Conservation (phyloP, 2,888 invertebrate species). For the Rhagonycha lutea region DNA sequence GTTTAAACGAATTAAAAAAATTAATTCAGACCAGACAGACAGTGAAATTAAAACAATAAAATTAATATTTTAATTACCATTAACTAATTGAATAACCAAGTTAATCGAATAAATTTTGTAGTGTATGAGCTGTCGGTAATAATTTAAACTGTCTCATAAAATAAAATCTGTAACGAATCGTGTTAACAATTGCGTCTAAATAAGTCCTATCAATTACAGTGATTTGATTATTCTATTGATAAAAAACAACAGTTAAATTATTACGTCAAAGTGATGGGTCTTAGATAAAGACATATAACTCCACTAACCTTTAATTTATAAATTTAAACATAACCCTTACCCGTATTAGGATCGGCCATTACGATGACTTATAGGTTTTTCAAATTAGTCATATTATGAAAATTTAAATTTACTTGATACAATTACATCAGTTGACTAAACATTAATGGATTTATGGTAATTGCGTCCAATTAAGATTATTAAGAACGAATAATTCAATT, state of each 20-base stretch:
- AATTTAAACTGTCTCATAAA: conserved; percentile 4
- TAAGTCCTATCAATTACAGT: conserved; percentile 30
- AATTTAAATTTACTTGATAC: conserved; percentile 16
- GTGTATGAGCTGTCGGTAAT: background rate
- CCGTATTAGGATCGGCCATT: conserved; percentile 17
- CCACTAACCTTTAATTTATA: conserved; percentile 1
- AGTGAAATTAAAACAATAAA: background rate
- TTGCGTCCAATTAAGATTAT: conserved; percentile 18
- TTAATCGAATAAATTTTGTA: background rate
- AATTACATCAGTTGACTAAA: conserved; percentile 16
- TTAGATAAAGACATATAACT: conserved; percentile 31
- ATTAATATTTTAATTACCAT: background rate
- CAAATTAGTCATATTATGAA: conserved; percentile 19
- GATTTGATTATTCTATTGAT: conserved; percentile 32
- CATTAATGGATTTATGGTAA: conserved; percentile 23
- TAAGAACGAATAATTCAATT: conserved; percentile 16
- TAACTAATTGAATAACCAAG: background rate
- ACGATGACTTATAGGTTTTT: conserved; percentile 13
- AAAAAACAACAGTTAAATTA: conserved; percentile 32
- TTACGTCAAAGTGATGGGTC: conserved; percentile 19
- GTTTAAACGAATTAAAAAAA: background rate
- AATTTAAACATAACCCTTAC: conserved; percentile 19
- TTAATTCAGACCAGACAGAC: background rate
- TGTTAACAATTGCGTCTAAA: conserved; percentile 8
- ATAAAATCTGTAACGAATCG: conserved; percentile 1